phyloP scores from a whole-genome alignment of 1,140 invertebrate genomes.

The Cardiocondyla obscurior region DNA sequence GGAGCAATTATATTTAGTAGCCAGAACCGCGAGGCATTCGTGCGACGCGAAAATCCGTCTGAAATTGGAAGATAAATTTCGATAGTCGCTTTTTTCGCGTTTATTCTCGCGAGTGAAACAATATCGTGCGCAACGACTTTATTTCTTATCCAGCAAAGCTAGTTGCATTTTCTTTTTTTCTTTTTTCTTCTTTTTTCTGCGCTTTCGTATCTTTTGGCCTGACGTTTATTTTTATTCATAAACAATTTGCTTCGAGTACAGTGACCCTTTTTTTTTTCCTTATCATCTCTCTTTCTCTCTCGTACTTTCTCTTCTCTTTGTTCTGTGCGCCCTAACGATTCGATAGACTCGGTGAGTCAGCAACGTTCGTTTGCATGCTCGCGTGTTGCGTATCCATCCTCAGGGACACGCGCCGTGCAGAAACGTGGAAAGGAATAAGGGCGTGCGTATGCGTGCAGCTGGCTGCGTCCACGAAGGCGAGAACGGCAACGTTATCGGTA shows the following conservation, averaged over 20 bases:
- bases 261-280: background rate
- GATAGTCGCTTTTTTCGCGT: background rate
- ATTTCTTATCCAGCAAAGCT: background rate
- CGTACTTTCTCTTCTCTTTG: constrained; percentile 11
- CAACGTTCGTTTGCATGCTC: constrained; percentile 59
- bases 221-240: constrained; percentile 37
- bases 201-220: background rate
- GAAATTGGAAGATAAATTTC: constrained; percentile 56
- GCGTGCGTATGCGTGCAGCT: constrained; percentile 8
- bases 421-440: constrained; percentile 17
- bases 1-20: constrained; percentile 58
- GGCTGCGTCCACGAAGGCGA: constrained; percentile 13
- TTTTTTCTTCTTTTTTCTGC: too few relatives aligned
- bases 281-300: background rate
- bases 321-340: constrained; percentile 48
- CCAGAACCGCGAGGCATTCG: constrained; percentile 47
- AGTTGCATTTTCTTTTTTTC: too few relatives aligned
- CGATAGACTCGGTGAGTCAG: constrained; percentile 62
- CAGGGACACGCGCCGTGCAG: constrained; percentile 50
- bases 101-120: background rate
- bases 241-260: constrained; percentile 43
- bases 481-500: constrained; percentile 25
- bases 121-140: constrained; percentile 38
- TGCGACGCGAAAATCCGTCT: constrained; percentile 59
- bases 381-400: constrained; percentile 58